phyloP scores from a whole-genome alignment of 2,113 vertebrate species.

The Orthonyx spaldingii region DNA sequence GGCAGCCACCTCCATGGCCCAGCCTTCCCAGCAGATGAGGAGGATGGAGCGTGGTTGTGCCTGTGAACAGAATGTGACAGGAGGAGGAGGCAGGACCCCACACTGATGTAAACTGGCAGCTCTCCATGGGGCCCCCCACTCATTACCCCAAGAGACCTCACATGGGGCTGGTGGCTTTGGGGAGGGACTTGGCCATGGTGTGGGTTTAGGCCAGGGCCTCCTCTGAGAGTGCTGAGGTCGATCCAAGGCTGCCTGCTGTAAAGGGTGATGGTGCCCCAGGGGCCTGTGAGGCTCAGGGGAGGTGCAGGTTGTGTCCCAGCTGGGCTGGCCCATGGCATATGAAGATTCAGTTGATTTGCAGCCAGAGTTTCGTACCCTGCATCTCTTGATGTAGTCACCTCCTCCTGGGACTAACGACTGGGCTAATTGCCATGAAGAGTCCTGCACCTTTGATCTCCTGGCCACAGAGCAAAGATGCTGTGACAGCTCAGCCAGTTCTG shows the following conservation, averaged over 20 bases:
- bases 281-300: not conserved
- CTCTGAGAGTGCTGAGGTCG: not conserved
- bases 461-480: not conserved
- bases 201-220: not conserved
- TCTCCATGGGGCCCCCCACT: not conserved
- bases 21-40: not conserved
- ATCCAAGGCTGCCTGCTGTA: not conserved
- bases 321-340: not conserved
- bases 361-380: not conserved
- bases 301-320: not conserved
- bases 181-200: not conserved
- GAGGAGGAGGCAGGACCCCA: not conserved
- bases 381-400: not conserved
- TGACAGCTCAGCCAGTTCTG: not conserved
- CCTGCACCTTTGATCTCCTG: slow-evolving; percentile 11
- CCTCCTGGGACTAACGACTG: not conserved
- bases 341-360: not conserved
- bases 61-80: not conserved
- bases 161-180: not conserved
- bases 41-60: not conserved
- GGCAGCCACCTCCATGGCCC: not conserved
- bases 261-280: not conserved
- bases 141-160: rapidly evolving
- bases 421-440: not conserved
- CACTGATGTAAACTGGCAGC: not conserved